Conservation (phyloP, 2,113 vertebrate species). For the Thalassoma bifasciatum region DNA sequence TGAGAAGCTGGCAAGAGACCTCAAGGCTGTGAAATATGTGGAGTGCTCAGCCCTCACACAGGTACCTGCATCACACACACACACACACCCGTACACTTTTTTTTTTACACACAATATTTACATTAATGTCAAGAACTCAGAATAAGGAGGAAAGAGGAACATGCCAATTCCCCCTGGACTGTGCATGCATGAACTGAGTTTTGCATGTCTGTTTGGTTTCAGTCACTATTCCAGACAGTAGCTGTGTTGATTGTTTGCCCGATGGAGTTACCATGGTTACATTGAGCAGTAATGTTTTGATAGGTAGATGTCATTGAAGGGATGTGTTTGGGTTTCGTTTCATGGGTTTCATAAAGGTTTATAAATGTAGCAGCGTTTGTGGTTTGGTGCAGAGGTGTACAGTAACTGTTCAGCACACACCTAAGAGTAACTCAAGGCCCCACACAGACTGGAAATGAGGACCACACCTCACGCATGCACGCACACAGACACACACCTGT, state of each 20-base stretch:
- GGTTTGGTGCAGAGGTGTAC: too few relatives aligned
- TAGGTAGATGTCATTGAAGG: background rate
- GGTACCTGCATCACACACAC: slow-evolving; percentile 76
- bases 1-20: slow-evolving; percentile 96
- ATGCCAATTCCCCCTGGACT: slow-evolving; percentile 7
- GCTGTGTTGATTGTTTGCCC: too few relatives aligned
- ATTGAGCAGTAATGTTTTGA: background rate
- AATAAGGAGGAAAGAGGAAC: slow-evolving; percentile 70
- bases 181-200: slow-evolving; percentile 4
- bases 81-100: too few relatives aligned
- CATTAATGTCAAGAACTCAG: slow-evolving; percentile 39
- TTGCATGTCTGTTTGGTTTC: slow-evolving; percentile 29
- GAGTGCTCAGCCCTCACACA: slow-evolving; percentile 99
- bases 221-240: background rate
- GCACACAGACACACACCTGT: too few relatives aligned
- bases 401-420: too few relatives aligned
- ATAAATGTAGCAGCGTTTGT: background rate
- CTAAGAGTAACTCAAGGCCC: too few relatives aligned
- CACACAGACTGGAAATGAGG: too few relatives aligned
- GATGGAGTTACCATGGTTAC: background rate
- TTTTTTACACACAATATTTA: background rate
- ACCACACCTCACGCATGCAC: too few relatives aligned
- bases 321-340: background rate
- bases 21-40: slow-evolving; percentile 99
- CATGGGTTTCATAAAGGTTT: background rate